Evolutionary conservation across 2,888 invertebrate species (phyloP).

Genomic region (Heteromyza rotundicornis): DNA sequence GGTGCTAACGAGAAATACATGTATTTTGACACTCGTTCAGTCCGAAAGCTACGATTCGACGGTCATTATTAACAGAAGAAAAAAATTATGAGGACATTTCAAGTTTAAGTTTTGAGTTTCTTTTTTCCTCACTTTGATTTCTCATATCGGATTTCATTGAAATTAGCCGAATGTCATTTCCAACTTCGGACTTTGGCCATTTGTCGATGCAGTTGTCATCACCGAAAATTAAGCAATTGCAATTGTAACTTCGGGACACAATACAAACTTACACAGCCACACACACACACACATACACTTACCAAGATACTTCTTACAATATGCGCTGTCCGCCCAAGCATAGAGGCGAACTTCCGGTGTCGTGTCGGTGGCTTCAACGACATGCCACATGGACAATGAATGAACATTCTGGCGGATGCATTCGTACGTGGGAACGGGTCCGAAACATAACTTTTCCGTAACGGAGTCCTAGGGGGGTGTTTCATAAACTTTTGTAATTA

Average conservation of each 20-base stretch:
- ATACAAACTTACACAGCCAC: background rate
- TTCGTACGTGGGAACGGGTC: background rate
- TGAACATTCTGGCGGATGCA: background rate
- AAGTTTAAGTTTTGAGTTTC: too few species aligned
- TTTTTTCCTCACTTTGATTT: background rate
- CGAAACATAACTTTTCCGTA: slow-evolving; percentile 25
- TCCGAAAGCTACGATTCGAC: too few species aligned
- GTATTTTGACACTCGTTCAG: too few species aligned
- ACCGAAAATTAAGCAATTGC: slow-evolving; percentile 10
- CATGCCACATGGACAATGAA: too few species aligned
- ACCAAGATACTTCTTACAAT: too few species aligned
- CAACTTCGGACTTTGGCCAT: slow-evolving; percentile 6
- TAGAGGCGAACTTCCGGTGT: slow-evolving; percentile 9
- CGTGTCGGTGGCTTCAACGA: slow-evolving; percentile 1
- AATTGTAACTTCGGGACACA: slow-evolving; percentile 8
- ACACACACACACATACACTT: background rate
- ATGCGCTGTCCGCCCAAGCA: background rate
- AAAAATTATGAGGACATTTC: too few species aligned
- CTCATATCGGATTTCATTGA: background rate
- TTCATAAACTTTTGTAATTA: slow-evolving; percentile 51
- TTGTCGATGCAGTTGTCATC: slow-evolving; percentile 3
- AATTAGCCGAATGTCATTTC: slow-evolving; percentile 3
- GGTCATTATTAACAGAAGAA: too few species aligned
- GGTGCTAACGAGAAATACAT: too few species aligned
- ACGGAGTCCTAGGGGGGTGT: slow-evolving; percentile 36